Base-by-base conservation (phyloP, 2,797 vertebrate species). In the Rhabdophis nuchalis region DNA sequence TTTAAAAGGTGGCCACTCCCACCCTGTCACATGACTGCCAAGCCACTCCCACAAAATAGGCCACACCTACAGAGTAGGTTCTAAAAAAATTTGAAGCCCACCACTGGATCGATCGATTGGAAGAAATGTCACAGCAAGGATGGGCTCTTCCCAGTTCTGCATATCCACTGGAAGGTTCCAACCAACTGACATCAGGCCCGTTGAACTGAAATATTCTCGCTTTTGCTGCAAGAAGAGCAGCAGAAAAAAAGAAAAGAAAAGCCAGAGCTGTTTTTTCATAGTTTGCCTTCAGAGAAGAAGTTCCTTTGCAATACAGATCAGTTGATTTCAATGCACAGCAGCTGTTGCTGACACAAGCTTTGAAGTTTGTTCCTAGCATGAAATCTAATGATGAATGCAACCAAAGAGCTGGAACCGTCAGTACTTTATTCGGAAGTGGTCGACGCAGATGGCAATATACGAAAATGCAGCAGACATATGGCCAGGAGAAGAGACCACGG, bases 381-480 rank as follows among this genome's bases (percentile, higher is more conserved):
- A 87, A 96, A 95, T 92, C 53, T 93, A 94, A 94, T 92, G 93
- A 91, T 93, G 92, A 93, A 94, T 92, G 91, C 93, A 96, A 91
- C 93, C 89, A 56, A 91, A 64, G 86, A 58, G 89, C 93, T 93
- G 92, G 86, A 94, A 86, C 90, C 91, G 92, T 85, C 87, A 92
- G 86, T 91, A 50, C 0, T 77, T 90, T 85, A 53, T 92, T 64
- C 41, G 87, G 87, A 86, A 53, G 60, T 8, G 85, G 89, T 72
- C 85, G 86, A 29, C 56, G 54, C 92, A 94, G 95, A 93, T 94
- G 93, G 68, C 86, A 87, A 54, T 56, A 90, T n/a, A 77, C 87
- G 52, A 90, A 94, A 64, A 46, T 29, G 85, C 16, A 36, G 64
- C 23, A 41, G 85, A 92, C 68, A 85, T 90, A 88, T 88, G 91